A percentile compares a stretch with the other conserved stretches of the same genome.
phyloP scores from a whole-genome alignment of 2,113 vertebrate species.

The Psittacula cyanocephala region DNA sequence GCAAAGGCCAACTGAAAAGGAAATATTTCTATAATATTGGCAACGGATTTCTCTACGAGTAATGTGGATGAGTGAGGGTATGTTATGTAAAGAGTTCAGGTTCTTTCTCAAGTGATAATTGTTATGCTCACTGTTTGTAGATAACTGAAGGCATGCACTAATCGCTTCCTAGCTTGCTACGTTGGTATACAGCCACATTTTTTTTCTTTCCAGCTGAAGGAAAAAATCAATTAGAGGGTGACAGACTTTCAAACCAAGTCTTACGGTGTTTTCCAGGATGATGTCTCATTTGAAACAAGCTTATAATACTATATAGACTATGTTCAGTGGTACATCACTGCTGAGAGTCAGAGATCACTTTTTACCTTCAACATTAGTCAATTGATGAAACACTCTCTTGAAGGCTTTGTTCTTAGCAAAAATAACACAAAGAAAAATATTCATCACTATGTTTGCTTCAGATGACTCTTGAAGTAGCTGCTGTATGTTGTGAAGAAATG shows the following conservation, averaged over 20 bases:
- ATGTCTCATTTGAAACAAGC: background rate
- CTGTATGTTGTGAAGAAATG: background rate
- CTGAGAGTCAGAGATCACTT: background rate
- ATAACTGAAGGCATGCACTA: background rate
- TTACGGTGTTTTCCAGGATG: background rate
- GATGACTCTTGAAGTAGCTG: background rate
- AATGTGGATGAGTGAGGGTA: background rate
- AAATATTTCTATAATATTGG: background rate
- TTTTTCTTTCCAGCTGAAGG: background rate
- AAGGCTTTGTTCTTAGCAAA: background rate
- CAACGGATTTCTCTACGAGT: background rate
- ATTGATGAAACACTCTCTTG: background rate
- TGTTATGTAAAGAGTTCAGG: background rate
- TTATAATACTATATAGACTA: background rate
- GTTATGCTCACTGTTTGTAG: background rate
- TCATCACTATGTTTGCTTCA: background rate
- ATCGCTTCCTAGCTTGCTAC: background rate
- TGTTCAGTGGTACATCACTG: background rate
- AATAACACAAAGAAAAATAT: background rate
- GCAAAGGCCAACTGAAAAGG: background rate
- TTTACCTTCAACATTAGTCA: background rate
- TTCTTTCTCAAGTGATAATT: background rate
- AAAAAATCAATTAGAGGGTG: background rate
- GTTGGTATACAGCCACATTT: background rate
- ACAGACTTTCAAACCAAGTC: background rate